Percentiles rank a stretch among this genome's conserved stretches.
phyloP scores from a whole-genome alignment of 2,888 invertebrate genomes.

The Acronicta psi region DNA sequence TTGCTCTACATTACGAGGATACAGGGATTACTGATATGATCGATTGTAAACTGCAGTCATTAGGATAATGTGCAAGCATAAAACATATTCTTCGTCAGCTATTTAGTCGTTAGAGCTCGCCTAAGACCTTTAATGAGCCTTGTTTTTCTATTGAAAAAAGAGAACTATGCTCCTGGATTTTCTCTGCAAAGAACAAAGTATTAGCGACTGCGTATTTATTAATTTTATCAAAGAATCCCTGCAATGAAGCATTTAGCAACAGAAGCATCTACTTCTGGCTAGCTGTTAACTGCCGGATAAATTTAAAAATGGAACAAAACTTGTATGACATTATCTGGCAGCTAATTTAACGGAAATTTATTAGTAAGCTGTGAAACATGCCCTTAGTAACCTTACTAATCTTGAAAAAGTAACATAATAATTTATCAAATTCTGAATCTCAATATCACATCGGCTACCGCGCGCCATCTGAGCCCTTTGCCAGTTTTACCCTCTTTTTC shows the following conservation, averaged over 20 bases:
- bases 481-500: background rate
- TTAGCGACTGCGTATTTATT: conserved; percentile 2
- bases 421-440: conserved; percentile 18
- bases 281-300: no score
- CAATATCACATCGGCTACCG: conserved; percentile 14
- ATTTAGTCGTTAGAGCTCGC: conserved; percentile 35
- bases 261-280: no score
- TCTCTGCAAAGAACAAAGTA: conserved; percentile 12
- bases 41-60: conserved; percentile 13
- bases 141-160: conserved; percentile 41
- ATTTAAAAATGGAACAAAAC: no score
- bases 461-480: conserved; percentile 13
- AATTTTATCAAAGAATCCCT: conserved; percentile 6
- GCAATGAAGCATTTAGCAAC: background rate
- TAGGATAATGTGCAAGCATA: conserved; percentile 17
- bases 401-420: conserved; percentile 8
- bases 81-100: conserved; percentile 25
- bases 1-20: no score
- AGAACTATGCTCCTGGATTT: conserved; percentile 17
- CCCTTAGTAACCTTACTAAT: no score
- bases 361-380: no score
- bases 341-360: no score
- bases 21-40: background rate
- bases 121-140: conserved; percentile 39
- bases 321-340: no score